Evolutionary conservation across 2,797 vertebrate genomes (phyloP), one percentile per base, ranked within the genome.

Genomic region (Glyptemys insculpta): DNA sequence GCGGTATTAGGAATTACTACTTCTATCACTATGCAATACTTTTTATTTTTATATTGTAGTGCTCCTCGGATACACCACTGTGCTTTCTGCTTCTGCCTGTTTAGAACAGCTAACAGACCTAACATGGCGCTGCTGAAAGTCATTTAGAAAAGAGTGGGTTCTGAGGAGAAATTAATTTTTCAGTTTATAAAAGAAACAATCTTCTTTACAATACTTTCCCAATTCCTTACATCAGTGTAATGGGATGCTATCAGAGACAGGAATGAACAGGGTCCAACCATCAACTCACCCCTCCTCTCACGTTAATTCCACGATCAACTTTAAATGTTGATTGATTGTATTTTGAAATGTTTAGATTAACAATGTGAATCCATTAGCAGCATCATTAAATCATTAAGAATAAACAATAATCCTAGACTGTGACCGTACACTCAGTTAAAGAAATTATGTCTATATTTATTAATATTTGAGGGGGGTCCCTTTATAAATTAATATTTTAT

Each of bases 331-430:
- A 95, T 81, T 79, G 0, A 44, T 95, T 94, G 44, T 25, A 68
- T 92, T 93, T 80, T 90, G n/a, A 27, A 15, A 68, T 19, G 59
- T 53, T 95, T 94, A 90, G 74, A 3, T 86, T 91, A 95, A 81
- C 65, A 74, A 53, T 0, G 0, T 86, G 93, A 86, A 72, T 41
- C 65, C n/a, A 95, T 85, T 95, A 82, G 81, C 90, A 92, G 68
- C 4, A 0, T 85, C 79, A 91, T 82, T 87, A 81, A 89, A 0
- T 90, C 68, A 91, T 80, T 87, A 83, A 88, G 87, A 94, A 95
- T 81, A 81, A 85, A 72, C 57, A 96, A 89, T 91, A 96, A 97
- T 91, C 29, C 92, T 94, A 95, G 95, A 95, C 86, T 88, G 86
- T 2, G 8, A 94, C 37, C 79, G 94, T 91, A 62, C 1, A 52